Percentiles rank a stretch among this genome's conserved stretches.
These are phyloP conservation scores for Colistium nudipinnis DNA, from an alignment of 2,113 vertebrate genomes.

Conservation along the genomic window DNA sequence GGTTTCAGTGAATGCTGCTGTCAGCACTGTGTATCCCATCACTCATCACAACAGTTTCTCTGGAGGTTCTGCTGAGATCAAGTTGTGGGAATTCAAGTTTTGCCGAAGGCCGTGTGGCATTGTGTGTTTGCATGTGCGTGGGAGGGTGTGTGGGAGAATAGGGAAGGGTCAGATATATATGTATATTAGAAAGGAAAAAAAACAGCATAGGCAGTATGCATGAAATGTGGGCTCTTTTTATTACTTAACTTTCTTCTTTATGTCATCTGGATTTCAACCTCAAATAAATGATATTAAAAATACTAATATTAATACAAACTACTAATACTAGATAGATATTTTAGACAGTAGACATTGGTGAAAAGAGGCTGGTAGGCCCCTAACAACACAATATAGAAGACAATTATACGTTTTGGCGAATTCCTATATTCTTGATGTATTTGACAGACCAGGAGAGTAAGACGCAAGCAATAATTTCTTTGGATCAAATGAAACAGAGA, in stretches of 20 bases:
- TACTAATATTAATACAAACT: not conserved
- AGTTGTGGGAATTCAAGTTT: slow-evolving; percentile 1
- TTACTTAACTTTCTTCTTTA: not conserved
- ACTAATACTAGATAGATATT: too few species aligned
- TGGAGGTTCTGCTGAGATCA: not conserved
- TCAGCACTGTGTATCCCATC: not conserved
- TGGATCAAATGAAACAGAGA: too few species aligned
- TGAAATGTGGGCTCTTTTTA: not conserved
- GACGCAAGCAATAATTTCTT: too few species aligned
- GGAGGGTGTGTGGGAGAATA: not conserved
- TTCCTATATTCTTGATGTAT: too few species aligned
- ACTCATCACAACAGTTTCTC: not conserved
- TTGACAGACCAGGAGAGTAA: too few species aligned
- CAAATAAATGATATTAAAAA: not conserved
- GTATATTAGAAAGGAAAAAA: not conserved
- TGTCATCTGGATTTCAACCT: not conserved
- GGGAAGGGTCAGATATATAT: not conserved
- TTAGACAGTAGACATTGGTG: too few species aligned
- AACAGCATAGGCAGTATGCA: not conserved
- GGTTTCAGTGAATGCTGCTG: not conserved
- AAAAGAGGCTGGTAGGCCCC: too few species aligned
- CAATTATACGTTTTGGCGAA: too few species aligned
- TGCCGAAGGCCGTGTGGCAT: not conserved
- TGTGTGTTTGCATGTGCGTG: not conserved
- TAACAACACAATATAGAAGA: too few species aligned